Percentiles rank a stretch among this genome's conserved stretches.
These are phyloP conservation scores for Caenorhabditis sp. DNA, from an alignment of 2,888 invertebrate species.

Conservation along the genomic window DNA sequence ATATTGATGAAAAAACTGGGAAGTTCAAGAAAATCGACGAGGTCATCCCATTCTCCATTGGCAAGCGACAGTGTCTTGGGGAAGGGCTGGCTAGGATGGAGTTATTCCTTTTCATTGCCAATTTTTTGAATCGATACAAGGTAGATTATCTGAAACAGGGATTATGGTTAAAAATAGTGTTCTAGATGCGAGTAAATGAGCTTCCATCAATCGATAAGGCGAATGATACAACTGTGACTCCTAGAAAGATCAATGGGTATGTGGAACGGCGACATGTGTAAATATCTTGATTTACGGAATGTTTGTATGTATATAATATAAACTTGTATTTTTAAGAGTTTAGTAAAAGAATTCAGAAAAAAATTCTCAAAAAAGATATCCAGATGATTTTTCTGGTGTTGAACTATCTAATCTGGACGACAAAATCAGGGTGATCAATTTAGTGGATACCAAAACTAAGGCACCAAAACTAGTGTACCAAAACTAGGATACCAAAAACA, in stretches of 20 bases:
- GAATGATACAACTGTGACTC: not conserved
- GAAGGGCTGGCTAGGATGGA: constrained; percentile 50
- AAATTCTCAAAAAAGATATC: not conserved
- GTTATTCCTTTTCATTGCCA: constrained; percentile 42
- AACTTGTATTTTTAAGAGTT: not conserved
- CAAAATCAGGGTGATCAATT: no score
- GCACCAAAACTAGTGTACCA: no score
- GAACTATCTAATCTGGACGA: no score
- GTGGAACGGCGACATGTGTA: not conserved
- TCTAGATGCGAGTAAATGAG: not conserved
- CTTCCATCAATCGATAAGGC: not conserved
- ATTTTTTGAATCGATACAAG: constrained; percentile 42
- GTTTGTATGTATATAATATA: no score
- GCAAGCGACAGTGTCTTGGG: constrained; percentile 44
- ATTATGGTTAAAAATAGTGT: no score
- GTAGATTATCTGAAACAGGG: not conserved
- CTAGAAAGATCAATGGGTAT: not conserved
- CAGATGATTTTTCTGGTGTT: not conserved
- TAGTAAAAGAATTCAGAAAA: not conserved
- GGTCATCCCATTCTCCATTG: constrained; percentile 42
- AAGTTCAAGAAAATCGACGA: constrained; percentile 46
- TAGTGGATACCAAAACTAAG: no score
- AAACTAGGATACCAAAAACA: no score
- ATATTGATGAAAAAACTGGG: constrained; percentile 44
- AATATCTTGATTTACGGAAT: not conserved